Evolutionary conservation across 2,888 invertebrate species (phyloP), one percentile per base, ranked within the genome.

Genomic region (Noctua pronuba): DNA sequence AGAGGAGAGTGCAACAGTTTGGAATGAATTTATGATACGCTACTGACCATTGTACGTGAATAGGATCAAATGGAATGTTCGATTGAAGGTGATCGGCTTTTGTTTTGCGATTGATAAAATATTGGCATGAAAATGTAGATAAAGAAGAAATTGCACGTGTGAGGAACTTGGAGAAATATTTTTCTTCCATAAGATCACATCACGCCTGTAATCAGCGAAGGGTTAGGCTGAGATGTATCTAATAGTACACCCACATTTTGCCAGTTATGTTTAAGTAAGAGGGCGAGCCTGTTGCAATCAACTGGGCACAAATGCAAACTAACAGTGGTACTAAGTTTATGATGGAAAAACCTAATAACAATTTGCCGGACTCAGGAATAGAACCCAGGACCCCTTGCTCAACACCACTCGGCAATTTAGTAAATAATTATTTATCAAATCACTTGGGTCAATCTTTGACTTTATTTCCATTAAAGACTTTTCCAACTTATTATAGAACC

Each of bases 21-120:
- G 77, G 77, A 79, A 83, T 68, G 31, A 68, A 68, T 83, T 52
- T 64, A 41, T 83, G 46, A 68, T 67, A 44, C 62, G 8, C 77
- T 55, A 11, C 16, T 68, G 55, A 44, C 75, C 62, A 35, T 18
- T 38, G 16, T 64, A 24, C 18, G 16, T 24, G 18, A 5, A 44
- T 11, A n/a, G 28, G 13, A 52, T 58, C 31, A 24, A 74, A 60
- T 60, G 24, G 18, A 44, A n/a, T 35, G 41, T 60, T 65, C 31
- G 24, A 66, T 49, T 73, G 52, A 18, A 18, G 13, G 11, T 18
- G 21, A 38, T 38, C 35, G 77, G 77, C 10, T 49, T 31, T 49
- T 49, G n/a, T 49, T 75, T 28, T n/a, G n/a, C n/a, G 6, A 72
- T 69, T 72, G 67, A 68, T 44, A 11, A 21, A 38, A 38, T n/a